Percentiles rank a stretch among this genome's conserved stretches.
These are phyloP conservation scores for Norana najaformis DNA, from an alignment of 2,888 invertebrate genomes.

Conservation along the genomic window DNA sequence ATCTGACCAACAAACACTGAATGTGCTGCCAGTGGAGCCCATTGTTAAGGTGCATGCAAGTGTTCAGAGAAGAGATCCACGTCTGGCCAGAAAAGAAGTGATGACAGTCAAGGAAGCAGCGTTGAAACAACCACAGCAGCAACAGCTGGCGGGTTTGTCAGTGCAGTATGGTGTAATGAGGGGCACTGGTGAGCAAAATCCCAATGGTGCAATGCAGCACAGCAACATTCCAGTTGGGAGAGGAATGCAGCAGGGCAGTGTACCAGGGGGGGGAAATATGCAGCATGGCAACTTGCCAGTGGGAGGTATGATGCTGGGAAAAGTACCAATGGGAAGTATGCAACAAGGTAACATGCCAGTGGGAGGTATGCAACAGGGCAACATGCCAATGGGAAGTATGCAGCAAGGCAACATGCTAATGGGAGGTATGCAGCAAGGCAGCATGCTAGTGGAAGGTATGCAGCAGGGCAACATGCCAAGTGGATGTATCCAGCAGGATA, in stretches of 20 bases:
- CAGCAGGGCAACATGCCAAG: not conserved
- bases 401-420: not conserved
- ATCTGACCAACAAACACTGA: not conserved
- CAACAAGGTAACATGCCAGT: not conserved
- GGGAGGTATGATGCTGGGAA: not conserved
- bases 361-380: not conserved
- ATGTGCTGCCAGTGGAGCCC: not conserved
- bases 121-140: not conserved
- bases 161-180: not conserved
- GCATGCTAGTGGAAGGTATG: too few relatives aligned
- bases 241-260: not conserved
- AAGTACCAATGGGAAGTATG: not conserved
- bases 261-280: not conserved
- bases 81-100: not conserved
- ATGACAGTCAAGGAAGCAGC: not conserved
- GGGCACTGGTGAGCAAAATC: not conserved
- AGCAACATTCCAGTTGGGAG: not conserved
- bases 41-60: not conserved
- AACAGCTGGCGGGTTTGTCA: not conserved
- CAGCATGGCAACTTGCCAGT: not conserved
- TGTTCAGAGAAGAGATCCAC: constrained; percentile 14
- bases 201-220: not conserved
- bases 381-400: not conserved
- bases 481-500: not conserved
- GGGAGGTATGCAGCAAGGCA: not conserved